Evolutionary conservation across 2,888 invertebrate genomes (phyloP), one percentile per base, ranked within the genome.

Genomic region (Mycalesis mineus): DNA sequence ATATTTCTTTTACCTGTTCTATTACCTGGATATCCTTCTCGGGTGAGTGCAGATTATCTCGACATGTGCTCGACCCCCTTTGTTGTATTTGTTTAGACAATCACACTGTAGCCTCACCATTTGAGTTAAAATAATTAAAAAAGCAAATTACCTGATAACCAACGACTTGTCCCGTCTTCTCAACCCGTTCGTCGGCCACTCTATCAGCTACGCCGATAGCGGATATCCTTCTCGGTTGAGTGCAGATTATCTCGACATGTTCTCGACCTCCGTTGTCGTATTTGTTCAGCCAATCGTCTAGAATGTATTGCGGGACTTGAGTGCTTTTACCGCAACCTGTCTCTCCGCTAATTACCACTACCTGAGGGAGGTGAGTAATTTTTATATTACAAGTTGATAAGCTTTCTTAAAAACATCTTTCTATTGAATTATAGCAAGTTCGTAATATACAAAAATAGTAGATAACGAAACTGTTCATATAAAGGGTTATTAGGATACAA

Each of bases 141-240:
- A 13, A 28, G 7, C 11, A 44, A 44, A 17, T 45, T 69, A 95
- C 94, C 86, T 94, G 94, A 75, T 94, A 95, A 1, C 95, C 95
- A 40, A 95, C 92, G 40, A 93, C 92, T 61, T 93, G 92, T 0
- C 96, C 96, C 28, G 95, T 90, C 71, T 91, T 92, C 77, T 98
- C 98, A 22, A 91, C 89, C 54, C 98, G 90, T 79, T 98, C 98
- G 4, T 94, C 92, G 0, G 98, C 95, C 0, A 98, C 97, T 71
- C 98, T 91, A 72, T 98, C 97, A 0, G 98, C 96, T 0, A 98
- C 96, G 11, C 96, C 96, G 55, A 98, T 95, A 2, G 98, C 97
- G 0, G 98, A 97, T 71, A 98, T 93, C 68, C 97, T 89, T 44
- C 98, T 91, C 0, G 98, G 98, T 79, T 98, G 98, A 0, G 98